Evolutionary conservation across 2,797 vertebrate genomes (phyloP).

Genomic region (Helicolenus hilgendorfi): DNA sequence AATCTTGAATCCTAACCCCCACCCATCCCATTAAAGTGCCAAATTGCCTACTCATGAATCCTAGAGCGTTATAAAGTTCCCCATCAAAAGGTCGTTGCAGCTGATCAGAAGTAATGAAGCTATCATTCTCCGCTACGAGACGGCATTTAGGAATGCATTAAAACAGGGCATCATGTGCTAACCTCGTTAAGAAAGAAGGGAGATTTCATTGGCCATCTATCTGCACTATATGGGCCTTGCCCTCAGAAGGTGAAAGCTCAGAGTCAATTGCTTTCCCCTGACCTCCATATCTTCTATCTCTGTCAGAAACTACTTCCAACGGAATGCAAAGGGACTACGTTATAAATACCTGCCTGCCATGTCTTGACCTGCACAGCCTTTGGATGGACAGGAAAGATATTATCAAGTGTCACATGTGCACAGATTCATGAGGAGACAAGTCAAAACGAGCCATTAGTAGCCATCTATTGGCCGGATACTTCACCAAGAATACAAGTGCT

Average conservation of each 20-base stretch:
- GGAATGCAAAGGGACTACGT: neutral
- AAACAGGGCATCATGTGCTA: constrained; percentile 49
- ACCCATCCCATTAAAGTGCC: constrained; percentile 72
- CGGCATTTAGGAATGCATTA: constrained; percentile 74
- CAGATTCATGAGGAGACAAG: neutral
- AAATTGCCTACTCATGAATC: constrained; percentile 80
- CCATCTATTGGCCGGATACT: neutral
- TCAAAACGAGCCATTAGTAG: neutral
- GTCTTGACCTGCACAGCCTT: neutral
- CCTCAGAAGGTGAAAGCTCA: constrained; percentile 53
- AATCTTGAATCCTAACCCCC: constrained; percentile 62
- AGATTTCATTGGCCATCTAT: constrained; percentile 49
- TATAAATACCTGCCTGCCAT: neutral
- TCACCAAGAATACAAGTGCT: neutral
- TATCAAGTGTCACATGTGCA: neutral
- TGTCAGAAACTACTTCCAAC: constrained; percentile 36
- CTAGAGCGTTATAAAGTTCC: constrained; percentile 75
- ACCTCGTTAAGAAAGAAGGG: constrained; percentile 47
- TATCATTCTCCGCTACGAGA: constrained; percentile 47
- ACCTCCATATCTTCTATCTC: constrained; percentile 38
- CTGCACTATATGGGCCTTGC: constrained; percentile 46
- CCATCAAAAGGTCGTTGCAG: constrained; percentile 77
- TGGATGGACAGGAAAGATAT: neutral
- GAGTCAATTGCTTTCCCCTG: constrained; percentile 53
- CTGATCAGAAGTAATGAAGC: constrained; percentile 76